phyloP scores from a whole-genome alignment of 2,797 vertebrate genomes.

The Cygnus olor region DNA sequence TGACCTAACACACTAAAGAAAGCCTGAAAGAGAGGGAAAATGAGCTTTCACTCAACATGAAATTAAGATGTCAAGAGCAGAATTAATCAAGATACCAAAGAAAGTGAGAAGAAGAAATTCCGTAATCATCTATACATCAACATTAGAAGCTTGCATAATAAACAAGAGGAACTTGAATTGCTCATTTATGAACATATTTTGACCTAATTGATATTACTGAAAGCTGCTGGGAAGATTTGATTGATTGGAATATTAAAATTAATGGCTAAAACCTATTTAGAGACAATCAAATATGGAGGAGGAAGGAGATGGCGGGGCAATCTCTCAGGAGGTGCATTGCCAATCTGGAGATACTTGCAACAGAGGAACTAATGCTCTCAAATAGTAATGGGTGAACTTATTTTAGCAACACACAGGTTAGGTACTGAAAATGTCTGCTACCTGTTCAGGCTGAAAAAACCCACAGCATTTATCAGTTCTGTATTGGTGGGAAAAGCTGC shows the following conservation, averaged over 20 bases:
- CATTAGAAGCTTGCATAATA: slow-evolving; percentile 29
- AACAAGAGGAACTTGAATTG: slow-evolving; percentile 22
- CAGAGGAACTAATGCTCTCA: neutral
- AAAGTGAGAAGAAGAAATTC: slow-evolving; percentile 29
- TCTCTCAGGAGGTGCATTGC: neutral
- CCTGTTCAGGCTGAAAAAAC: neutral
- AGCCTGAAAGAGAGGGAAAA: slow-evolving; percentile 32
- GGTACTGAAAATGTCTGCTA: neutral
- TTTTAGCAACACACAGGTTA: neutral
- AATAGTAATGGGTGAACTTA: neutral
- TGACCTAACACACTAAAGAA: neutral
- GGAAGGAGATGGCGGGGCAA: neutral
- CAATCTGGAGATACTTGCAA: neutral
- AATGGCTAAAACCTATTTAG: slow-evolving; percentile 2
- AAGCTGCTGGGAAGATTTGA: slow-evolving; percentile 4
- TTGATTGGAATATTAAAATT: slow-evolving; percentile 45
- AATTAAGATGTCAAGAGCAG: slow-evolving; percentile 40
- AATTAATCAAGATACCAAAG: slow-evolving; percentile 28
- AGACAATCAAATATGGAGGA: neutral
- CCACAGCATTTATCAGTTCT: neutral
- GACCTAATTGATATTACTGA: slow-evolving; percentile 41
- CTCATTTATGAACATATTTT: slow-evolving; percentile 41
- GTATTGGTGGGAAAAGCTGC: neutral
- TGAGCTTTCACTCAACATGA: slow-evolving; percentile 30
- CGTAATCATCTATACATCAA: neutral